A percentile compares a stretch with the other conserved stretches of the same genome.
Conservation (phyloP, 1,140 invertebrate species). For the Pygmarrhopalites habei region DNA sequence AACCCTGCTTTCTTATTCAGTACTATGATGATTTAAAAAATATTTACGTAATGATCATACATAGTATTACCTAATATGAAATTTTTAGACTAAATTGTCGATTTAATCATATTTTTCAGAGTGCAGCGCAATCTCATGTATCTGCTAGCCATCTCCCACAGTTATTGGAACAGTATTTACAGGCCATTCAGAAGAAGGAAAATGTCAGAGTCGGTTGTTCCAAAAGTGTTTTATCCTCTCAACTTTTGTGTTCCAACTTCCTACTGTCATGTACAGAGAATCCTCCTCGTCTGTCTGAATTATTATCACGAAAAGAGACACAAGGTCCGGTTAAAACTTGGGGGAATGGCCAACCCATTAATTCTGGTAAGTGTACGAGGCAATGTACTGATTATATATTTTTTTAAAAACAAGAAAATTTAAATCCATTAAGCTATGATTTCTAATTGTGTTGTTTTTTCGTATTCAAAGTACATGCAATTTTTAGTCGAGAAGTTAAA, state of each 20-base stretch:
- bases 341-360: not conserved
- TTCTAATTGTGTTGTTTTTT: not conserved
- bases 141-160: not conserved
- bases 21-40: no score
- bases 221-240: not conserved
- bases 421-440: not conserved
- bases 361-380: not conserved
- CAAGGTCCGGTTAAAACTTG: not conserved
- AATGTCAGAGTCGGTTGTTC: not conserved
- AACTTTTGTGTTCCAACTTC: not conserved
- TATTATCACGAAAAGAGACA: not conserved
- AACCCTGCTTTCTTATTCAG: no score
- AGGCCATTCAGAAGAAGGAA: not conserved
- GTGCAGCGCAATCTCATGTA: not conserved
- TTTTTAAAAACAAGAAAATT: not conserved
- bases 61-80: no score
- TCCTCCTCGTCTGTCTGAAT: not conserved
- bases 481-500: slow-evolving; percentile 61
- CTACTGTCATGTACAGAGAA: not conserved
- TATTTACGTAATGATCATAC: no score
- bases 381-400: not conserved
- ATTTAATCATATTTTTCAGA: slow-evolving; percentile 9
- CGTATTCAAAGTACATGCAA: slow-evolving; percentile 53
- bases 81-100: no score
- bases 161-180: not conserved